Evolutionary conservation across 2,888 invertebrate genomes (phyloP).

Genomic region (Romanomermis culicivorax): DNA sequence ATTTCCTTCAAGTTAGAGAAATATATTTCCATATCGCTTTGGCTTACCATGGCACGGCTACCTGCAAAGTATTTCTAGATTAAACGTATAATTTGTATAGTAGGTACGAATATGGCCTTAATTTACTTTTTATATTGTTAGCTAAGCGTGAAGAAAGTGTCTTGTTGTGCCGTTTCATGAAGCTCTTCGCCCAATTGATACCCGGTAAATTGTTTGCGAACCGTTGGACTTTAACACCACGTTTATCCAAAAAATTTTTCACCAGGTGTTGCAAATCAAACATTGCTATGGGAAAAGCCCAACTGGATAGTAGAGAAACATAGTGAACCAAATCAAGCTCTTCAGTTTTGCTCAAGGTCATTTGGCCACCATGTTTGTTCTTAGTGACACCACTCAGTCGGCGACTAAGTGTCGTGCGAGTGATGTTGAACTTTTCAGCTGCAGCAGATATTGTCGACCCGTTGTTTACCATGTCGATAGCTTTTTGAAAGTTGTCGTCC

Average conservation of each 20-base stretch:
- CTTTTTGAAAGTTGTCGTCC: too few species aligned
- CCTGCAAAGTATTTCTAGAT: too few species aligned
- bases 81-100: too few species aligned
- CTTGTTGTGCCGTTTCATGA: conserved; percentile 8
- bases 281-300: background rate
- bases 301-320: background rate
- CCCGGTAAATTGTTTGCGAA: conserved; percentile 1
- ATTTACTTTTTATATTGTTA: conserved; percentile 7
- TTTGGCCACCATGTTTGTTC: too few species aligned
- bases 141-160: conserved; percentile 6
- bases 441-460: too few species aligned
- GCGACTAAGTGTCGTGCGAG: too few species aligned
- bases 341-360: too few species aligned
- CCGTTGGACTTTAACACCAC: background rate
- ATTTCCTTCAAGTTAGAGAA: conserved; percentile 4
- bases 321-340: background rate
- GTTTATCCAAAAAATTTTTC: background rate
- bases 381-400: too few species aligned
- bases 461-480: too few species aligned
- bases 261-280: background rate
- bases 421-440: too few species aligned
- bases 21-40: background rate
- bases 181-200: background rate
- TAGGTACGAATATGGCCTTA: too few species aligned
- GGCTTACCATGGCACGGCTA: conserved; percentile 1